Evolutionary conservation across 2,888 invertebrate genomes (phyloP).

Genomic region (Ichneumoninae sp.): DNA sequence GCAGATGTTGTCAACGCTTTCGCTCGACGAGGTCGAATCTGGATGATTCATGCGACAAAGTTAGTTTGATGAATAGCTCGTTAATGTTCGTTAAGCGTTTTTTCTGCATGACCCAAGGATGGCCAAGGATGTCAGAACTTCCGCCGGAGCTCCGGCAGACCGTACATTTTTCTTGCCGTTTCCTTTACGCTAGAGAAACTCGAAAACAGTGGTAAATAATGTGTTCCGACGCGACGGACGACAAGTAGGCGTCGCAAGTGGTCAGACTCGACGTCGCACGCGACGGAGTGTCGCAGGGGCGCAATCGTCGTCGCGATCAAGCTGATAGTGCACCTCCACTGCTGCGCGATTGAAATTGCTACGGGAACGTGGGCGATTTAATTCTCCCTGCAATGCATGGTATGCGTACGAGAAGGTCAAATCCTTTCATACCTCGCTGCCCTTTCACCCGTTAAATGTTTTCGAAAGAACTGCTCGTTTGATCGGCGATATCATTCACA

Average conservation of each 20-base stretch:
- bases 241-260: slow-evolving; percentile 27
- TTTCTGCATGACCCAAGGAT: not conserved
- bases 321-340: not conserved
- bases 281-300: slow-evolving; percentile 36
- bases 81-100: not conserved
- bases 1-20: not conserved
- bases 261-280: slow-evolving; percentile 49
- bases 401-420: not conserved
- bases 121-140: not conserved
- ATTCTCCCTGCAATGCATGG: slow-evolving; percentile 17
- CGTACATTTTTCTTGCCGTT: not conserved
- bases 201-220: not conserved
- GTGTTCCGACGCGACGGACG: slow-evolving; percentile 8
- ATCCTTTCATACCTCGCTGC: not conserved
- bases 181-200: not conserved
- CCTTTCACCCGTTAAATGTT: not conserved
- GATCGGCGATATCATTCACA: not conserved
- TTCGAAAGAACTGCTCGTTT: not conserved
- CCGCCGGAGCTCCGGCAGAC: not conserved
- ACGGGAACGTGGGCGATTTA: slow-evolving; percentile 20
- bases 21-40: not conserved
- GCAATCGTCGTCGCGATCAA: slow-evolving; percentile 50
- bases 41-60: not conserved
- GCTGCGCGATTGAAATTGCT: slow-evolving; percentile 9
- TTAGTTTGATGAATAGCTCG: not conserved